Evolutionary conservation across 2,888 invertebrate genomes (phyloP).

Genomic region (Andricus curvator): DNA sequence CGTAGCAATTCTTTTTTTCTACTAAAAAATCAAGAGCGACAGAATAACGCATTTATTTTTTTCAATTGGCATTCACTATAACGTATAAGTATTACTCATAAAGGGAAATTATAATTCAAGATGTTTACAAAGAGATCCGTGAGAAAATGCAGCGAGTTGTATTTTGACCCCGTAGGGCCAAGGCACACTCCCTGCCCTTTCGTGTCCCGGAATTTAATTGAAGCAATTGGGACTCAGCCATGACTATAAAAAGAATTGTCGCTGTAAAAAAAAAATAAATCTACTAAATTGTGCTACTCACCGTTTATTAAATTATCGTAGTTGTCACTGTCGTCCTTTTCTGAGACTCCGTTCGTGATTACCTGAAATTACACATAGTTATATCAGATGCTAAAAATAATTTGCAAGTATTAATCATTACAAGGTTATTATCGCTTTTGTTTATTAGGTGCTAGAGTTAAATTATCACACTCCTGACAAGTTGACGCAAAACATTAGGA

Average conservation of each 20-base stretch:
- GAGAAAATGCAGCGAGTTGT: constrained; percentile 50
- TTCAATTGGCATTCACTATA: not conserved
- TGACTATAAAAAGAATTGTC: not conserved
- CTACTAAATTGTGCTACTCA: constrained; percentile 63
- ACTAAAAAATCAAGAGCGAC: not conserved
- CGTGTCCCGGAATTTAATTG: constrained; percentile 26
- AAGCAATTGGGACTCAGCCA: constrained; percentile 25
- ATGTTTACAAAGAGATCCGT: constrained; percentile 30
- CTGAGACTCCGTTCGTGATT: constrained; percentile 68
- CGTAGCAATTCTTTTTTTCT: too few species aligned
- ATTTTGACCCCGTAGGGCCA: constrained; percentile 47
- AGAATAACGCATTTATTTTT: not conserved
- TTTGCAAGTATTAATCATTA: not conserved
- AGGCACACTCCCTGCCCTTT: not conserved
- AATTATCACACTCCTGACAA: not conserved
- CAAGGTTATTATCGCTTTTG: not conserved
- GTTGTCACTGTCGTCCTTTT: constrained; percentile 63
- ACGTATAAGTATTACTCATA: not conserved
- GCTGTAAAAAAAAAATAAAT: not conserved
- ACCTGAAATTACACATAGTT: constrained; percentile 65
- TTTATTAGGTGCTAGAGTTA: not conserved
- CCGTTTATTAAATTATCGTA: constrained; percentile 71
- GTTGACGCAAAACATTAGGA: not conserved
- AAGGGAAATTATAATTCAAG: not conserved
- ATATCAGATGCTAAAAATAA: not conserved